Evolutionary conservation across 2,797 vertebrate species (phyloP).

Genomic region (Anolis apletophallus): DNA sequence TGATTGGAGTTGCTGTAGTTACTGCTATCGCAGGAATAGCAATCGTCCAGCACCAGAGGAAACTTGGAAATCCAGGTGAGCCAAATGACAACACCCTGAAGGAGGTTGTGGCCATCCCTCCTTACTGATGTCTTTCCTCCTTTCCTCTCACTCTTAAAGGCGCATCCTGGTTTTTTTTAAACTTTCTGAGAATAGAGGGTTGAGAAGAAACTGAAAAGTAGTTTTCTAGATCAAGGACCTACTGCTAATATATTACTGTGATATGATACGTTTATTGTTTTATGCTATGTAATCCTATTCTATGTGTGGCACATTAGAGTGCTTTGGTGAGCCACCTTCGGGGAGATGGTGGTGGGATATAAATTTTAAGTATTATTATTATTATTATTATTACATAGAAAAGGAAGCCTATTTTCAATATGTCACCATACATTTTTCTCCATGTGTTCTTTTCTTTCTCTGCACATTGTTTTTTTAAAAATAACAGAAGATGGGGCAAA

Average conservation of each 20-base stretch:
- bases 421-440: background rate
- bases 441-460: background rate
- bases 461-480: background rate
- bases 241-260: background rate
- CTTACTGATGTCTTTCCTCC: background rate
- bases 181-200: background rate
- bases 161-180: background rate
- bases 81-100: background rate
- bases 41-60: constrained; percentile 88
- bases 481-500: background rate
- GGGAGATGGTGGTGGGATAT: too few relatives aligned
- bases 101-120: background rate
- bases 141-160: background rate
- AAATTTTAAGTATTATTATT: too few relatives aligned
- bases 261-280: too few relatives aligned
- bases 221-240: background rate
- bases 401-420: background rate
- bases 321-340: too few relatives aligned
- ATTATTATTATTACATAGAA: too few relatives aligned
- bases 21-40: constrained; percentile 86
- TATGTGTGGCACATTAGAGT: too few relatives aligned
- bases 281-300: too few relatives aligned
- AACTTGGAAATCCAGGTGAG: constrained; percentile 89
- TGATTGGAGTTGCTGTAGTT: constrained; percentile 91
- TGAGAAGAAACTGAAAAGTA: background rate